Base-by-base conservation (phyloP, 2,797 vertebrate genomes). In the Eulemur rubriventer region DNA sequence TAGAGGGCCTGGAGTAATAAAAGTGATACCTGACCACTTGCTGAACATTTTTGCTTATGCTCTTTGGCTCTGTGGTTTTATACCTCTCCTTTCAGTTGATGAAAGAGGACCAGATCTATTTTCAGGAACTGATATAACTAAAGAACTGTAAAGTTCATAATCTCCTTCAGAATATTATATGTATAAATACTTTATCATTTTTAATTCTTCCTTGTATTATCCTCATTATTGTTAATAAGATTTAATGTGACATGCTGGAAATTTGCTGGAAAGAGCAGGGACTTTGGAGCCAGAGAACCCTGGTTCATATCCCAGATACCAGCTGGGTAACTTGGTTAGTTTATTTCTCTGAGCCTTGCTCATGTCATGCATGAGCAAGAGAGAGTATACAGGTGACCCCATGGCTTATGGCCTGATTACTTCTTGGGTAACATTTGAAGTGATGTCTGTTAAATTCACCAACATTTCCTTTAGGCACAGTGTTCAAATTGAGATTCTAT, bases 351-450 rank as follows among this genome's bases (percentile, higher is more conserved):
- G 48, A 63, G 20, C 10, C 33, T 94, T 52, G 7, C 24, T 83
- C 9, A 59, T 50, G 26, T 61, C 26, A 78, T 85, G 75, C 89
- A 2, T 86, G 55, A 46, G 61, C 61, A 63, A 43, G 20, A 35
- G 72, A 55, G 59, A 61, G 14, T 55, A 13, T 38, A 50, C 9
- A 96, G 41, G 76, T 6, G 33, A 73, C 55, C 72, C 11, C 9
- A 1, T 52, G 16, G 85, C 41, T 80, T 33, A 8, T 46, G 50
- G 86, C n/a, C 33, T 63, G 10, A 33, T 92, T 83, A 79, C 35
- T 84, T 81, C 11, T n/a, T 91, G 20, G 61, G 18, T 91, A 65
- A 48, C 22, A 79, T 89, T 96, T 89, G 61, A 88, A 92, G 18
- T 69, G 85, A 63, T n/a, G 5, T 22, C n/a, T 94, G 5, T 90